These are phyloP conservation scores for Ptilorrhoa leucosticta DNA, from an alignment of 2,113 vertebrate genomes.

Conservation along the genomic window DNA sequence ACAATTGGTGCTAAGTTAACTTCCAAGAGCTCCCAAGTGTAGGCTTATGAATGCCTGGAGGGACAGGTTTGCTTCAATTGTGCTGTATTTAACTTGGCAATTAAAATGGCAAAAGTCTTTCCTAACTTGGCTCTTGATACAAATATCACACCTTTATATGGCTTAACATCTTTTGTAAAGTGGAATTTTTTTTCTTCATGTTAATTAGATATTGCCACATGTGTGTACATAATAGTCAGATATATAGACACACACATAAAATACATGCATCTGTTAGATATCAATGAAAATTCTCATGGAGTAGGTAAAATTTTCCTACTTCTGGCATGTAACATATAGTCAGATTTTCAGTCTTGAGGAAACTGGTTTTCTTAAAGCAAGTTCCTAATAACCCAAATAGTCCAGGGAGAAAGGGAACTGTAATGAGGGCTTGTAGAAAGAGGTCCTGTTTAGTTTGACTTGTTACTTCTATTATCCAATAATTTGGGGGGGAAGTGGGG, in stretches of 20 bases:
- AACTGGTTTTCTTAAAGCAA: background rate
- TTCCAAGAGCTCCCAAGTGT: constrained; percentile 56
- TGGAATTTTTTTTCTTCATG: constrained; percentile 8
- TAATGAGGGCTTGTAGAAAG: background rate
- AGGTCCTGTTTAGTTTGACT: background rate
- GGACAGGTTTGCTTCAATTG: constrained; percentile 49
- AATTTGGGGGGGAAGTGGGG: background rate
- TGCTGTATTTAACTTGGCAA: constrained; percentile 69
- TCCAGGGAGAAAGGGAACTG: background rate
- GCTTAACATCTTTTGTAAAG: constrained; percentile 56
- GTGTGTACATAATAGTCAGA: background rate
- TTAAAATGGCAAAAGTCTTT: constrained; percentile 47
- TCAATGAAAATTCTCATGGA: background rate
- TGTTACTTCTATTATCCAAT: background rate
- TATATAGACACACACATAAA: background rate
- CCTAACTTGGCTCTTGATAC: constrained; percentile 60
- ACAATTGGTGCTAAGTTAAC: constrained; percentile 50
- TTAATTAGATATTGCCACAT: constrained; percentile 60
- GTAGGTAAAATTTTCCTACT: background rate
- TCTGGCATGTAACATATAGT: background rate
- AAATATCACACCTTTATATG: constrained; percentile 57
- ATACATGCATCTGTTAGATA: background rate
- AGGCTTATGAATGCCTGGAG: constrained; percentile 46
- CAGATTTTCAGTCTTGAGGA: background rate
- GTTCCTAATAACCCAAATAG: background rate